Conservation (phyloP, 2,888 invertebrate species). For the Lycia hirtaria region DNA sequence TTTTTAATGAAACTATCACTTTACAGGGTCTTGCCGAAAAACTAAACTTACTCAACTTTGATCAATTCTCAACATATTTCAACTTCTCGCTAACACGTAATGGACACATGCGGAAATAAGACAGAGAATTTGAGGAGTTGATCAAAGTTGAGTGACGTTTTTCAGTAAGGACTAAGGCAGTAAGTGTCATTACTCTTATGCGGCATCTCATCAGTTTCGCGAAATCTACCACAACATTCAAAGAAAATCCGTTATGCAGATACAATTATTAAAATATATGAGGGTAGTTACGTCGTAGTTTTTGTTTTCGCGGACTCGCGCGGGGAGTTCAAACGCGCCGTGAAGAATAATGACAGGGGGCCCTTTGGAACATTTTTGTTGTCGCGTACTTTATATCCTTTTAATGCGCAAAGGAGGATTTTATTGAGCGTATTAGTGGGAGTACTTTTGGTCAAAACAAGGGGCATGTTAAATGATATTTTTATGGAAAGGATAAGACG, state of each 20-base stretch:
- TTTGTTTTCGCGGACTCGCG: constrained; percentile 31
- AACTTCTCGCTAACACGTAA: no score
- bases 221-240: constrained; percentile 20
- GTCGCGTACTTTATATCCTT: constrained; percentile 21
- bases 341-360: constrained; percentile 28
- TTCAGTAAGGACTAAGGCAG: no score
- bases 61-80: no score
- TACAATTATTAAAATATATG: constrained; percentile 35
- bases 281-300: constrained; percentile 40
- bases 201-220: background rate
- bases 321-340: constrained; percentile 34
- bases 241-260: constrained; percentile 11
- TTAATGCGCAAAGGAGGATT: constrained; percentile 5
- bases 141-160: no score
- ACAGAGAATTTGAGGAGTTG: no score
- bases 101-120: no score
- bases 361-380: constrained; percentile 32
- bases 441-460: constrained; percentile 18
- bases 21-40: no score
- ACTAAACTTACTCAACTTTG: no score
- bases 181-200: background rate
- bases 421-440: constrained; percentile 22
- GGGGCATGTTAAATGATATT: background rate
- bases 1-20: no score
- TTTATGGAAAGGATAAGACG: no score